Evolutionary conservation across 2,113 vertebrate species (phyloP).

Genomic region (Craseonycteris thonglongyai): DNA sequence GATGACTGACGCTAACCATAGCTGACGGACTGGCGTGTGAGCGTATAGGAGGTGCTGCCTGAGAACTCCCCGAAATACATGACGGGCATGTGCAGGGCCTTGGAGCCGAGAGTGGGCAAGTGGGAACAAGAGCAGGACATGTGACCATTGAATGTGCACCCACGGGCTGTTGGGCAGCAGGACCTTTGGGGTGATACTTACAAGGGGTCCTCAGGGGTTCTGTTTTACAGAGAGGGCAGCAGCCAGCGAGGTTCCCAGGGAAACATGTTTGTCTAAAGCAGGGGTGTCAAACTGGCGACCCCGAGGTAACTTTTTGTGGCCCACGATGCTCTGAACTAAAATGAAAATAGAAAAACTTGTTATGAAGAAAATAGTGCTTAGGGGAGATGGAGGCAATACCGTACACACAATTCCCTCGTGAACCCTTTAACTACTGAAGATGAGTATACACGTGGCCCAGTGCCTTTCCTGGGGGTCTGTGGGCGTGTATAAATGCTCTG

Average conservation of each 20-base stretch:
- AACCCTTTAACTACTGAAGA: no score
- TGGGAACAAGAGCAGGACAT: background rate
- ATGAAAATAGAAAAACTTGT: no score
- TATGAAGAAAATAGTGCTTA: no score
- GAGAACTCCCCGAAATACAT: background rate
- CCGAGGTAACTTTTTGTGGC: no score
- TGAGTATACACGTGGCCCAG: no score
- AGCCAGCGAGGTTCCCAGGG: background rate
- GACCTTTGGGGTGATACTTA: no score
- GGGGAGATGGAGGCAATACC: no score
- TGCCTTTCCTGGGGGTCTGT: no score
- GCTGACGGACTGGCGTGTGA: background rate
- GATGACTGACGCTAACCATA: background rate
- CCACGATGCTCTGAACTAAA: no score
- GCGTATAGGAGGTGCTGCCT: rapidly evolving
- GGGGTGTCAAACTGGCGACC: no score
- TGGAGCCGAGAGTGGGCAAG: background rate
- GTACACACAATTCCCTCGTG: no score
- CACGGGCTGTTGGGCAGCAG: rapidly evolving
- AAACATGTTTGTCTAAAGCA: background rate
- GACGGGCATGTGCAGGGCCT: background rate
- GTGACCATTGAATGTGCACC: background rate
- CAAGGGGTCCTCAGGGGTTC: background rate
- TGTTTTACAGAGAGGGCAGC: background rate
- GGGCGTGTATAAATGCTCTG: no score